A percentile compares a stretch with the other conserved stretches of the same genome.
Evolutionary conservation across 2,888 invertebrate genomes (phyloP).

Genomic region (Drosophila imparisetae): DNA sequence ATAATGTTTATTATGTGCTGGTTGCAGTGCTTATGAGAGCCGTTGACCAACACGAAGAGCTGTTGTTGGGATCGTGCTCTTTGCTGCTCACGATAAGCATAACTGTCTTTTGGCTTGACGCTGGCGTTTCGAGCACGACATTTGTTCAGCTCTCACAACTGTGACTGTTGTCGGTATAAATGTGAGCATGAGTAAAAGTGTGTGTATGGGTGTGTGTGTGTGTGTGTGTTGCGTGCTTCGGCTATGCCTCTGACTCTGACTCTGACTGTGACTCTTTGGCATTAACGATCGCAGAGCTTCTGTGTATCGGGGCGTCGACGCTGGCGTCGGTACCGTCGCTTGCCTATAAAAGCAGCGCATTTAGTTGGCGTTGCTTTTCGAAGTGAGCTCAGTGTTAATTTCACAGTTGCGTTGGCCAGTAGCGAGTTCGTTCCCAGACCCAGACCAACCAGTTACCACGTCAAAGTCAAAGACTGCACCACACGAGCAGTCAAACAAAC

Average conservation of each 20-base stretch:
- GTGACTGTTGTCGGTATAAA: conserved; percentile 17
- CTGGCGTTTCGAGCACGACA: conserved; percentile 14
- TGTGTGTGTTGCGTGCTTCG: conserved; percentile 4
- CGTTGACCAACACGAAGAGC: conserved; percentile 14
- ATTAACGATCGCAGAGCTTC: conserved; percentile 62
- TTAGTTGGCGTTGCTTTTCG: conserved; percentile 81
- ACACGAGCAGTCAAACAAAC: conserved; percentile 39
- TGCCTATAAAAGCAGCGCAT: conserved; percentile 81
- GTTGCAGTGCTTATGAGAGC: conserved; percentile 7
- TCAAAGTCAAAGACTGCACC: conserved; percentile 44
- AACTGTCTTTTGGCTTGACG: conserved; percentile 26
- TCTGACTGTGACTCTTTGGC: conserved; percentile 58
- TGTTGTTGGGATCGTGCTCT: conserved; percentile 30
- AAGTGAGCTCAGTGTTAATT: conserved; percentile 82
- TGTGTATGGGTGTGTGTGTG: conserved; percentile 4
- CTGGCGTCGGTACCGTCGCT: conserved; percentile 22
- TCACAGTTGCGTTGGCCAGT: conserved; percentile 80
- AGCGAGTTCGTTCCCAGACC: conserved; percentile 32
- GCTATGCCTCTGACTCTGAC: conserved; percentile 24
- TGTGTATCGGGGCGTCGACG: conserved; percentile 42
- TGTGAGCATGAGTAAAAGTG: conserved; percentile 3
- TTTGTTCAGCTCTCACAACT: conserved; percentile 28
- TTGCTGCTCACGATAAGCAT: conserved; percentile 44
- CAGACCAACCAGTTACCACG: conserved; percentile 50
- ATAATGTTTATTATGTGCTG: neutral